phyloP scores from a whole-genome alignment of 2,797 vertebrate genomes.

The Urophycis tenuis region DNA sequence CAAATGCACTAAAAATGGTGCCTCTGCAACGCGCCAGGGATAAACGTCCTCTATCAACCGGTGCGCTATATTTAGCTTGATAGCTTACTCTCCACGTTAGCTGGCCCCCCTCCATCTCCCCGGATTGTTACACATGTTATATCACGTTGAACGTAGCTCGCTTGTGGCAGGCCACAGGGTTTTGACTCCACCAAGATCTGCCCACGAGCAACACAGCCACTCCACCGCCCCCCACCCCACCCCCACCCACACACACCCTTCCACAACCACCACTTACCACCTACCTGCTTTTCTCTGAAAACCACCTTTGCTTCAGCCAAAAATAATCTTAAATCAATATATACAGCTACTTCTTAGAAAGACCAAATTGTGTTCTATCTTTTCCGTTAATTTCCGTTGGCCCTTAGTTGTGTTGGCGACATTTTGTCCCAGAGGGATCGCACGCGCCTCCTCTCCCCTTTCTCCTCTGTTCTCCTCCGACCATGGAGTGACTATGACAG shows the following conservation, averaged over 20 bases:
- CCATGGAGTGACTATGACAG: not conserved
- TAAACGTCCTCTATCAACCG: not conserved
- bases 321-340: conserved; percentile 66
- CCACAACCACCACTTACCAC: not conserved
- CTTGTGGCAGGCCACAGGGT: not conserved
- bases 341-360: conserved; percentile 76
- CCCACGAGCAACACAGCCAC: not conserved
- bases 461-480: not conserved
- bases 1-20: not conserved
- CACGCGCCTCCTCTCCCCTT: not conserved
- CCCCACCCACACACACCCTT: not conserved
- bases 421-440: conserved; percentile 7
- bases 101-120: not conserved
- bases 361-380: conserved; percentile 70
- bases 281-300: conserved; percentile 40
- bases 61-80: not conserved
- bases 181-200: not conserved
- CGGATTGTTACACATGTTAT: not conserved
- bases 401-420: conserved; percentile 46
- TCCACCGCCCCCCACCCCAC: not conserved
- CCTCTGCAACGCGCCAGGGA: not conserved
- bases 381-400: conserved; percentile 45
- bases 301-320: conserved; percentile 66
- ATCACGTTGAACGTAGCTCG: not conserved
- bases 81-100: not conserved